Conservation (phyloP, 1,140 invertebrate species). For the Cydia amplana region DNA sequence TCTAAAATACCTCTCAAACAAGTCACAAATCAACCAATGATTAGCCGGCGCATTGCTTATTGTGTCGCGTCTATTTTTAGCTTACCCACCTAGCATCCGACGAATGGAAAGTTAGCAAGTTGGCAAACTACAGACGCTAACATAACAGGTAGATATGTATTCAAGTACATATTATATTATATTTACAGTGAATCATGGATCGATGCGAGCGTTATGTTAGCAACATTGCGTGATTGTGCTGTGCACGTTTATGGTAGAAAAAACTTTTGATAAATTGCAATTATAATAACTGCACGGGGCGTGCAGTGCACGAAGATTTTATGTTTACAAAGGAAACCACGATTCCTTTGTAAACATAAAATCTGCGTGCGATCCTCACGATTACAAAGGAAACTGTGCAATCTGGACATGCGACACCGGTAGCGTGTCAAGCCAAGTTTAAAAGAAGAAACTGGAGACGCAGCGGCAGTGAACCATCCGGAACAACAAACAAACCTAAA, state of each 20-base stretch:
- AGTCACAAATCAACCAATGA: conserved; percentile 54
- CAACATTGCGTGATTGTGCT: conserved; percentile 5
- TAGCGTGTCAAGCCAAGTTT: too few species aligned
- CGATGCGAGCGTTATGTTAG: conserved; percentile 14
- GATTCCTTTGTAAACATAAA: too few species aligned
- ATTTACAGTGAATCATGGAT: conserved; percentile 4
- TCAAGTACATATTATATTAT: conserved; percentile 42
- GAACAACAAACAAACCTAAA: too few species aligned
- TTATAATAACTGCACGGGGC: too few species aligned
- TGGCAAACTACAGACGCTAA: conserved; percentile 61
- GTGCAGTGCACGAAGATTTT: not conserved
- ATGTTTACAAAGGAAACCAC: too few species aligned
- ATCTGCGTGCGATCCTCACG: too few species aligned
- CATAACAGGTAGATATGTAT: conserved; percentile 39
- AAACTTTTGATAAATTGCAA: not conserved
- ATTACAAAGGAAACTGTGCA: too few species aligned
- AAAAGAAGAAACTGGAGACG: too few species aligned
- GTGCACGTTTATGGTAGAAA: not conserved
- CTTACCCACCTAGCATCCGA: conserved; percentile 60
- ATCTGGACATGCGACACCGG: too few species aligned
- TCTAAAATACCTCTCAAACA: conserved; percentile 34
- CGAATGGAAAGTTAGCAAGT: conserved; percentile 76
- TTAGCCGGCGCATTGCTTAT: conserved; percentile 62
- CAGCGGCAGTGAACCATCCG: too few species aligned
- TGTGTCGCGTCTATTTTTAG: conserved; percentile 74